Conservation (phyloP, 1,140 invertebrate genomes). For the Rhyzopertha dominica region DNA sequence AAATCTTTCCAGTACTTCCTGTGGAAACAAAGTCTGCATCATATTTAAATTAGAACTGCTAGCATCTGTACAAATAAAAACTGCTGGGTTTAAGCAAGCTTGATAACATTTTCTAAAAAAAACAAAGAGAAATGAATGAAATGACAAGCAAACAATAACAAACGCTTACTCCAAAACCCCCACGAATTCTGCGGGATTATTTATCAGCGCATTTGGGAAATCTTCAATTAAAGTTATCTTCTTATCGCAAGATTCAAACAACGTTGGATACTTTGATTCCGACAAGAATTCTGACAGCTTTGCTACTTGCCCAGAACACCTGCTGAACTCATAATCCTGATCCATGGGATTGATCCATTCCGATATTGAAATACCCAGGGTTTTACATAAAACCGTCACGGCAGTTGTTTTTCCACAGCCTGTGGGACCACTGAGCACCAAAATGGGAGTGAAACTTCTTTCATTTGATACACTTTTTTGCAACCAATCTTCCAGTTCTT, state of each 20-base stretch:
- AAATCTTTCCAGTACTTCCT: conserved; percentile 54
- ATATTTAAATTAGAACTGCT: conserved; percentile 56
- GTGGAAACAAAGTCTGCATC: conserved; percentile 58
- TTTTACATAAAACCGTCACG: conserved; percentile 54
- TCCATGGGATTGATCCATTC: conserved; percentile 73
- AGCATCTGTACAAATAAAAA: conserved; percentile 66
- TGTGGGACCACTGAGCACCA: conserved; percentile 63
- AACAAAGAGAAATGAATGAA: conserved; percentile 21
- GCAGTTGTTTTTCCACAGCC: conserved; percentile 67
- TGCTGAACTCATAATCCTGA: conserved; percentile 45
- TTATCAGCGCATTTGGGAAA: conserved; percentile 65
- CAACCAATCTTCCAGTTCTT: conserved; percentile 57
- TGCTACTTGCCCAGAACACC: conserved; percentile 54
- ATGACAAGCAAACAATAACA: conserved; percentile 5
- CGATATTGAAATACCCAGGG: conserved; percentile 53
- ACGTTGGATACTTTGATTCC: conserved; percentile 62
- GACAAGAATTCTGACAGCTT: conserved; percentile 64
- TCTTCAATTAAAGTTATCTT: conserved; percentile 66
- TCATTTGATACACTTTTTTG: conserved; percentile 25
- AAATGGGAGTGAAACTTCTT: conserved; percentile 45
- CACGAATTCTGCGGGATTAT: conserved; percentile 56
- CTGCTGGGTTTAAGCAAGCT: conserved; percentile 60
- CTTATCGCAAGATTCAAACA: conserved; percentile 50
- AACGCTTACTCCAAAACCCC: conserved; percentile 58
- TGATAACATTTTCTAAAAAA: conserved; percentile 56